These are phyloP conservation scores for Meiosimyza decipiens DNA, from an alignment of 2,888 invertebrate genomes.

Conservation along the genomic window DNA sequence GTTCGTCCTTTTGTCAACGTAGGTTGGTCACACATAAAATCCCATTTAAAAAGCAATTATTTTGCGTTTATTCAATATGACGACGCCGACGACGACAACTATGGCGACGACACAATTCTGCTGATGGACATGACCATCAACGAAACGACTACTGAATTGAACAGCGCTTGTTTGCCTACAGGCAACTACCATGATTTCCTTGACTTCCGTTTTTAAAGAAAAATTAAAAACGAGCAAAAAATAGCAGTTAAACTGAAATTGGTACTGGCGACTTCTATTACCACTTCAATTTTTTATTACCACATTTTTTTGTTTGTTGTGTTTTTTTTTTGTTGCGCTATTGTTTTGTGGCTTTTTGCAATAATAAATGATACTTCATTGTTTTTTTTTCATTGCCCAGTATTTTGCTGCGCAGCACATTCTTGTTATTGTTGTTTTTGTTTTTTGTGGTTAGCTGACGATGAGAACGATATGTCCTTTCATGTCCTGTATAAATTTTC, in stretches of 20 bases:
- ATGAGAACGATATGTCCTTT: no score
- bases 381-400: no score
- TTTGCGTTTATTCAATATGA: conserved; percentile 53
- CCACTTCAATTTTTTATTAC: no score
- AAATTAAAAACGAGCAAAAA: no score
- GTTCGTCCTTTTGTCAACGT: not conserved
- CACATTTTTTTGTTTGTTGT: no score
- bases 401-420: not conserved
- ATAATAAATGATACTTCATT: no score
- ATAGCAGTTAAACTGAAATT: no score
- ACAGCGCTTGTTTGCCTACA: not conserved
- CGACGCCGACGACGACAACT: conserved; percentile 29
- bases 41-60: conserved; percentile 57
- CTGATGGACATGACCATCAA: not conserved
- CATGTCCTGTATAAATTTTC: no score
- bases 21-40: conserved; percentile 40
- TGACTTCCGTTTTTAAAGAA: not conserved
- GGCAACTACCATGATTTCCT: not conserved
- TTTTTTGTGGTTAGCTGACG: not conserved
- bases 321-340: no score
- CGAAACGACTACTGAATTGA: not conserved
- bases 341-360: no score
- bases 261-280: no score
- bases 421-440: conserved; percentile 20
- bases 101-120: not conserved